Evolutionary conservation across 2,797 vertebrate species (phyloP).

Genomic region (Parambassis ranga): DNA sequence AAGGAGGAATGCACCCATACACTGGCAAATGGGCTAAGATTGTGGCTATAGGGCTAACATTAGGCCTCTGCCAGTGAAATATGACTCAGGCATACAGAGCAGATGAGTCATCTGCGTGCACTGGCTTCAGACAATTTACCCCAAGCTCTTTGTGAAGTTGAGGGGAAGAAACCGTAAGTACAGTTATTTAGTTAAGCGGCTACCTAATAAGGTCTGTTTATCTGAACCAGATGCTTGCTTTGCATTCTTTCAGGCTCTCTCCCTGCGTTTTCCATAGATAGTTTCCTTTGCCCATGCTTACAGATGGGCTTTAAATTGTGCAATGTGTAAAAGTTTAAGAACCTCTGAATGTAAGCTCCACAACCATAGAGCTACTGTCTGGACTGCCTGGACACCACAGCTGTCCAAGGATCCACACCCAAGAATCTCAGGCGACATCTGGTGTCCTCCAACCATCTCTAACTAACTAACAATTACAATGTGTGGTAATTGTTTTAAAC

Average conservation of each 20-base stretch:
- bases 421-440: background rate
- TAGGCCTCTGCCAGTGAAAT: constrained; percentile 30
- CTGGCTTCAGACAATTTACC: constrained; percentile 6
- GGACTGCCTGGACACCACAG: background rate
- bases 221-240: constrained; percentile 25
- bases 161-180: background rate
- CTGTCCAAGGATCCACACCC: background rate
- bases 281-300: background rate
- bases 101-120: constrained; percentile 38
- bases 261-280: background rate
- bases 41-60: constrained; percentile 40
- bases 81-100: constrained; percentile 45
- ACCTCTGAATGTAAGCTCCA: background rate
- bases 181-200: constrained; percentile 1
- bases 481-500: background rate
- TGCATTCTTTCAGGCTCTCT: background rate
- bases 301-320: background rate
- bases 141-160: background rate
- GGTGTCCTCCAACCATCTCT: background rate
- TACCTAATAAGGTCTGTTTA: constrained; percentile 18
- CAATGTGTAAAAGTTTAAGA: background rate
- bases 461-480: background rate
- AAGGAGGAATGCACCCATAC: constrained; percentile 36
- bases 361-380: background rate
- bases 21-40: constrained; percentile 4